A percentile compares a stretch with the other conserved stretches of the same genome.
Conservation (phyloP, 1,140 invertebrate genomes). For the Atopsyche davidsoni region DNA sequence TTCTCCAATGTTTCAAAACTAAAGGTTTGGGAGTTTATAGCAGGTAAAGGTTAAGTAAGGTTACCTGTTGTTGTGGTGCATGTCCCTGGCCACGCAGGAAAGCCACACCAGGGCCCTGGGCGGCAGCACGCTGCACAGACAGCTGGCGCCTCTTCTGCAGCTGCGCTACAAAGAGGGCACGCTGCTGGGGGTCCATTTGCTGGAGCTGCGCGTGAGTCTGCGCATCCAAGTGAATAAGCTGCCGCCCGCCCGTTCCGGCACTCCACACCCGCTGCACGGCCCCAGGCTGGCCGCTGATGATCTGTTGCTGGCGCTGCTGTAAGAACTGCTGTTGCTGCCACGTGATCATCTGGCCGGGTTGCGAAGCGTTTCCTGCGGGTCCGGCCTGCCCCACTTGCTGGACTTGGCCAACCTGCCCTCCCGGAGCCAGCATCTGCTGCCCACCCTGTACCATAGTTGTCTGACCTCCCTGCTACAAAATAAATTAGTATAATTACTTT, state of each 20-base stretch:
- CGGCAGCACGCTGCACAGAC: slow-evolving; percentile 39
- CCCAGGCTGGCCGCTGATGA: slow-evolving; percentile 37
- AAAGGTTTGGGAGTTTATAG: background rate
- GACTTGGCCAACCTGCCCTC: slow-evolving; percentile 34
- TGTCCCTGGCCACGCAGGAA: slow-evolving; percentile 56
- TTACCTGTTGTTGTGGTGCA: slow-evolving; percentile 56
- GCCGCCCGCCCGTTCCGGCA: slow-evolving; percentile 43
- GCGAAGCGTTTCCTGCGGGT: too few species aligned
- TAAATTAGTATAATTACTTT: too few species aligned
- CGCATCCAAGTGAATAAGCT: slow-evolving; percentile 70
- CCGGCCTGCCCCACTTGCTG: slow-evolving; percentile 36
- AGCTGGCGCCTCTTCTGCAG: slow-evolving; percentile 63
- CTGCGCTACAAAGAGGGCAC: slow-evolving; percentile 70
- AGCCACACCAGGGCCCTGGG: slow-evolving; percentile 50
- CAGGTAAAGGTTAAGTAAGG: background rate
- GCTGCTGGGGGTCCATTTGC: slow-evolving; percentile 71
- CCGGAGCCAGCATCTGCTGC: slow-evolving; percentile 43
- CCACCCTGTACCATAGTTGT: slow-evolving; percentile 39
- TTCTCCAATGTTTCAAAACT: too few species aligned
- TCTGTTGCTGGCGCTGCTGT: slow-evolving; percentile 20
- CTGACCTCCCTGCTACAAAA: slow-evolving; percentile 36
- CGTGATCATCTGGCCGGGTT: slow-evolving; percentile 19
- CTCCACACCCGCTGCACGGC: slow-evolving; percentile 43
- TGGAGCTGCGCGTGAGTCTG: slow-evolving; percentile 78
- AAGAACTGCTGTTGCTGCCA: slow-evolving; percentile 20